Conservation (phyloP, 2,113 vertebrate genomes). For the Sinocyclocheilus anshuiensis region DNA sequence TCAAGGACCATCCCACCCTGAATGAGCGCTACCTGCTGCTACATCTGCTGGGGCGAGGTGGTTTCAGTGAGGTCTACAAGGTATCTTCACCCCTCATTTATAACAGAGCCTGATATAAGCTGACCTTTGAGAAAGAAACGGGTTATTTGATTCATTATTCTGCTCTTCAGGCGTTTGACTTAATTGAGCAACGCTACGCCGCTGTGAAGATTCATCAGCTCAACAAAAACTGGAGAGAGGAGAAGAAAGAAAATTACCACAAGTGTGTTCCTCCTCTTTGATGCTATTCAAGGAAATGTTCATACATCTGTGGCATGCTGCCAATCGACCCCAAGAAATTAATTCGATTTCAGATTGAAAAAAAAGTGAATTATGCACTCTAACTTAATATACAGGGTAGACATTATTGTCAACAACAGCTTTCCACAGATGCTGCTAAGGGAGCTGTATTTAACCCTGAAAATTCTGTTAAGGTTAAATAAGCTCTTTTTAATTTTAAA, state of each 20-base stretch:
- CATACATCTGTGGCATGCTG: neutral
- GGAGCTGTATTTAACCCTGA: too few species aligned
- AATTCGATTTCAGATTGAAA: too few species aligned
- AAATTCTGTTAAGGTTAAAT: neutral
- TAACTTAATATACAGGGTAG: too few species aligned
- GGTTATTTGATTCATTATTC: neutral
- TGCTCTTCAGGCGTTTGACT: conserved; percentile 91
- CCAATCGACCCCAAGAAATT: too few species aligned
- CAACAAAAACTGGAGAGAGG: conserved; percentile 99
- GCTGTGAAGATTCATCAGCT: conserved; percentile 99
- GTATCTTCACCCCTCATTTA: conserved; percentile 66
- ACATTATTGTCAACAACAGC: too few species aligned
- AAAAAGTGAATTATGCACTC: too few species aligned
- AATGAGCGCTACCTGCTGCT: conserved; percentile 97
- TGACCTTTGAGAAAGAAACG: neutral
- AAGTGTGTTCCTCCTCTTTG: conserved; percentile 80
- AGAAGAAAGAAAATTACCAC: conserved; percentile 99
- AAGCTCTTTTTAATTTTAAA: neutral
- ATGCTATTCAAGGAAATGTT: neutral
- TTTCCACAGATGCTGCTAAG: too few species aligned
- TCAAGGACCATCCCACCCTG: conserved; percentile 98
- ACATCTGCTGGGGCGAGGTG: conserved; percentile 95
- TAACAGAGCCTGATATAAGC: neutral
- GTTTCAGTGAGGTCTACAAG: conserved; percentile 99
- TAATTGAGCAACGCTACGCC: conserved; percentile 97